Evolutionary conservation across 2,888 invertebrate genomes (phyloP).

Genomic region (Volucella bombylans): DNA sequence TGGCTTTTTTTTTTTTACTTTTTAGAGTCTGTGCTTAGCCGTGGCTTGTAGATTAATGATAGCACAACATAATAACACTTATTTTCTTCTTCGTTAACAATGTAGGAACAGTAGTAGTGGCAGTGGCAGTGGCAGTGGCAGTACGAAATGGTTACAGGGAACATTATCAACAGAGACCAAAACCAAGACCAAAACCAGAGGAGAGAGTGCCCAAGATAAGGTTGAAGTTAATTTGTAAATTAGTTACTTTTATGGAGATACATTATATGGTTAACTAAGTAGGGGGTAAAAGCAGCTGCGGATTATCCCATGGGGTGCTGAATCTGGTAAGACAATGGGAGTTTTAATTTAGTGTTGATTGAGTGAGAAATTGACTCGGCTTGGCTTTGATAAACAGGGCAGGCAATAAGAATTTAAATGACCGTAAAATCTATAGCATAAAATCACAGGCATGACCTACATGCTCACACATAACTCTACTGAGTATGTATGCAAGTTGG

Average conservation of each 20-base stretch:
- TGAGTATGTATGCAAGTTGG: no score
- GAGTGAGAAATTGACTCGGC: not conserved
- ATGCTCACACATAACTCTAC: no score
- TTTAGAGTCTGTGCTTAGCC: slow-evolving; percentile 52
- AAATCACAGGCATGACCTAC: no score
- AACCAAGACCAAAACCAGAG: no score
- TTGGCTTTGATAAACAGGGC: no score
- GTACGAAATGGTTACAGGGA: slow-evolving; percentile 32
- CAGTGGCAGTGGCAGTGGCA: not conserved
- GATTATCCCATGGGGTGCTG: not conserved
- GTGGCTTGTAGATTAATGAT: slow-evolving; percentile 71
- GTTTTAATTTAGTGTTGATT: slow-evolving; percentile 36
- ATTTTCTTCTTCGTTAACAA: slow-evolving; percentile 59
- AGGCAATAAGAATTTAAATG: no score
- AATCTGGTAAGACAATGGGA: not conserved
- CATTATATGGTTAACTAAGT: slow-evolving; percentile 11
- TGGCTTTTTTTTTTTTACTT: not conserved
- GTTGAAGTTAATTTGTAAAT: slow-evolving; percentile 54
- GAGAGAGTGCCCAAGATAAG: slow-evolving; percentile 20
- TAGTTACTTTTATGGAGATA: slow-evolving; percentile 25
- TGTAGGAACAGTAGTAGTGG: slow-evolving; percentile 22
- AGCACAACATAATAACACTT: slow-evolving; percentile 64
- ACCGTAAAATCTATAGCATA: no score
- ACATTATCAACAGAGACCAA: no score
- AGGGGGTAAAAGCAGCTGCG: slow-evolving; percentile 1